Base-by-base conservation (phyloP, 2,888 invertebrate species). In the Cyclophora punctaria region DNA sequence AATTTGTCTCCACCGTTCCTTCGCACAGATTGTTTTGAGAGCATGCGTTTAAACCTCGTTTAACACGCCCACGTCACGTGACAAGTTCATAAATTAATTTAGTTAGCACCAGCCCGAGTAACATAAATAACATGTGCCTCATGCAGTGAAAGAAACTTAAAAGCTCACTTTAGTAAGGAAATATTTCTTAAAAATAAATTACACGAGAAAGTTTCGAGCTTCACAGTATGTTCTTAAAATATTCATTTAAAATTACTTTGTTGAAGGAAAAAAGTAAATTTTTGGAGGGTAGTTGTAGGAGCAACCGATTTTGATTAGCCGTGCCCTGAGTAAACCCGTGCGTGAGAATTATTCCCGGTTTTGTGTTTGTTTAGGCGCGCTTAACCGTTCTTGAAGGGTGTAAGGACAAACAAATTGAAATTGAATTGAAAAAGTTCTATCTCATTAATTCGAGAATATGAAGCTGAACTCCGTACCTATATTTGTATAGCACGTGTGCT, bases 301-400 rank as follows among this genome's bases (percentile, higher is more conserved):
- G 49, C 55, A 59, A 59, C 61, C 60, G 63, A 61, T 62, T 69
- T 69, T 68, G 66, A 69, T 69, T 67, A 63, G 65, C 61, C 63
- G 50, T 52, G 51, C 56, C 63, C 63, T 64, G 58, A 64, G 64
- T 64, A 64, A 66, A 64, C 57, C 51, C 56, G 55, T 57, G 59
- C 60, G 62, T 62, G 62, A 58, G 64, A 63, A 63, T 63, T 64
- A 69, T 69, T 57, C 61, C 53, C 61, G 57, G 57, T 61, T 54
- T 53, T 49, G 53, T 69, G 62, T 72, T 71, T 71, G 64, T 66
- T 69, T 71, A 69, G 65, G 67, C 53, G 52, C 55, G 59, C 59
- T 60, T 61, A 67, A 60, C 64, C 58, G 56, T 62, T 63, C 55
- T 63, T 68, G 53, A 59, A 62, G 48, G 60, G 52, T 53, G 59